Evolutionary conservation across 92 coral and sea anemone genomes (phyloP), one percentile per base, ranked within the genome.

Genomic region (Metridium senile): DNA sequence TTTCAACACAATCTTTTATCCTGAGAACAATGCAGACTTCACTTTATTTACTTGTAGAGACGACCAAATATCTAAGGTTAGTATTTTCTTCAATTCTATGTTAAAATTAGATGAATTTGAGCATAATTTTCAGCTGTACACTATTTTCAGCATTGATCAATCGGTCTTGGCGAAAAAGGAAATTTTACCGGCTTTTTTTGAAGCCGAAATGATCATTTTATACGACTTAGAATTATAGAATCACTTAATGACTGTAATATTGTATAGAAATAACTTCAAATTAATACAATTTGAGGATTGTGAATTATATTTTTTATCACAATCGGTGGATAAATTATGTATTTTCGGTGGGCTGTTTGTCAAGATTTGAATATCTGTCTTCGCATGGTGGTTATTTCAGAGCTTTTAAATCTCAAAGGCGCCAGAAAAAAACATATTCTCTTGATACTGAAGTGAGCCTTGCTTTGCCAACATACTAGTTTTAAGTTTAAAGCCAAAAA

Each of bases 41-140:
- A 1, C 49, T 72, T 2, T 72, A 72, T 32, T 59, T 72, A 11
- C 76, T 72, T 28, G 29, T 35, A 7, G 76, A 72, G 29, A 72
- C 76, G 10, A 43, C 76, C 1, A 72, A 72, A 53, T 72, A 72
- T 20, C 0, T 72, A 11, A 72, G 76, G 76, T 72, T 18, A 45
- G 76, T 72, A 19, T 9, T n/a, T 54, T 17, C n/a, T 54, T 4
- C 23, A 17, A 9, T 17, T 17, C n/a, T 4, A 54, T 9, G 23
- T 8, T n/a, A 19, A 54, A 54, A 54, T 8, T 2, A 17, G 3
- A 17, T 22, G n/a, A n/a, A n/a, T n/a, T n/a, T n/a, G n/a, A n/a
- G n/a, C n/a, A n/a, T n/a, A n/a, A n/a, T n/a, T n/a, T n/a, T n/a
- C n/a, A n/a, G n/a, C n/a, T n/a, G n/a, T n/a, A n/a, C n/a, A n/a